Evolutionary conservation across 2,888 invertebrate species (phyloP).

Genomic region (Nomada lathburiana): DNA sequence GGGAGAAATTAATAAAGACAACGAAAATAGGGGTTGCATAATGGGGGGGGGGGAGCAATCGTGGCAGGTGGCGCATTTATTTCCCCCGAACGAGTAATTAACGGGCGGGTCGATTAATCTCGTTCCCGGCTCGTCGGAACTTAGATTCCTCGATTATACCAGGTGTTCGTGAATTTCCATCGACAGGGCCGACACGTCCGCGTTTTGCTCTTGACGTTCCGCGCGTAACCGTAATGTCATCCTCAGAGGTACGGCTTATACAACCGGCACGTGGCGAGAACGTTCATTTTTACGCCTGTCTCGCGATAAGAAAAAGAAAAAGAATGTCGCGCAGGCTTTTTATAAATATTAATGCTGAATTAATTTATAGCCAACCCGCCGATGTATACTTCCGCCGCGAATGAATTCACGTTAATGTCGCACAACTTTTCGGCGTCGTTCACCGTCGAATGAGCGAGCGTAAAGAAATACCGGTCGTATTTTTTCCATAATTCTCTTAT

Average conservation of each 20-base stretch:
- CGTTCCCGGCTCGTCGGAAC: slow-evolving; percentile 13
- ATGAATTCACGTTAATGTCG: no score
- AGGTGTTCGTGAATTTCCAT: background rate
- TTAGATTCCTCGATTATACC: slow-evolving; percentile 8
- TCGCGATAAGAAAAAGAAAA: background rate
- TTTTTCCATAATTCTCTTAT: no score
- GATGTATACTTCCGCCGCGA: no score
- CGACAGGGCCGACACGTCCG: background rate
- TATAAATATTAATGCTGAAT: background rate
- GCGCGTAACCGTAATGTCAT: slow-evolving; percentile 24
- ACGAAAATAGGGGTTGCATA: background rate
- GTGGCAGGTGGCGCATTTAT: background rate
- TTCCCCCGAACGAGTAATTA: background rate
- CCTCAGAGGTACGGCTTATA: slow-evolving; percentile 25
- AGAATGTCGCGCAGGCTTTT: background rate
- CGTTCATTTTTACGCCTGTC: slow-evolving; percentile 21
- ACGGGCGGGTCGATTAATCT: background rate
- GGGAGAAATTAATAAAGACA: background rate
- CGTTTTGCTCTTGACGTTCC: slow-evolving; percentile 32
- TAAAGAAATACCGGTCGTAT: no score
- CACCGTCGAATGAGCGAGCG: no score
- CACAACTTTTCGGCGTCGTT: no score
- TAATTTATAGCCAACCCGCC: no score
- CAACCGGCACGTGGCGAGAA: slow-evolving; percentile 18
- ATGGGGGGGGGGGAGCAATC: background rate